Evolutionary conservation across 2,113 vertebrate species (phyloP), one percentile per base, ranked within the genome.

Genomic region (Thamnaconus septentrionalis): DNA sequence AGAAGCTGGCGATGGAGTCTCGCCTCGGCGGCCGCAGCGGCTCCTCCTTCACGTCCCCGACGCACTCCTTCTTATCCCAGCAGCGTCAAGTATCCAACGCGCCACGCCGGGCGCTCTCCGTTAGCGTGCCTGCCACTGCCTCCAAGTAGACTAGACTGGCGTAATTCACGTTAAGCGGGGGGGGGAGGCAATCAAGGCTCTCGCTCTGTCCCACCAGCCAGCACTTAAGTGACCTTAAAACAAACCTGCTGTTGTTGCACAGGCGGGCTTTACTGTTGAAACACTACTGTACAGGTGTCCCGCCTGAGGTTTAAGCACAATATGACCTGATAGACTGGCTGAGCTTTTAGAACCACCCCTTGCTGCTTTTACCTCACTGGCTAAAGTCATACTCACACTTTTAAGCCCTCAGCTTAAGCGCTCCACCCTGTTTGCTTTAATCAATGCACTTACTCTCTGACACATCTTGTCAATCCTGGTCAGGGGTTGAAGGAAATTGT

Each of bases 1-100:
- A 99, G 85, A 99, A 96, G 83, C 66, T 98, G 61, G 94, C 95
- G 1, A 95, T 97, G 56, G 96, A 98, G 39, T 91, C 94, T 0
- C 93, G 97, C 5, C 91, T 99, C 0, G 76, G 93, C 3, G 86
- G 91, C 12, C 80, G 86, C 56, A 78, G 79, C 18, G 18, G 18
- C 58, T 89, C 91, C 0, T 64, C 87, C 4, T 0, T 81, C 0
- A 59, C 86, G 11, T 64, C 92, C 2, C 89, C 94, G 0, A 89
- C 92, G 0, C 94, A 93, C 53, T 98, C 97, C 0, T 99, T 99
- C 85, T 71, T 98, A 56, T 92, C 97, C 3, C 96, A 98, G 69
- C 96, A 98, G 50, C 93, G 96, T 0, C 95, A 95, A 3, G 94
- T 96, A 75, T 96, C 95, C 78, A 96, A 91, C 52, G 88, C 93